Base-by-base conservation (phyloP, 2,113 vertebrate species). In the Peromyscus californicus region DNA sequence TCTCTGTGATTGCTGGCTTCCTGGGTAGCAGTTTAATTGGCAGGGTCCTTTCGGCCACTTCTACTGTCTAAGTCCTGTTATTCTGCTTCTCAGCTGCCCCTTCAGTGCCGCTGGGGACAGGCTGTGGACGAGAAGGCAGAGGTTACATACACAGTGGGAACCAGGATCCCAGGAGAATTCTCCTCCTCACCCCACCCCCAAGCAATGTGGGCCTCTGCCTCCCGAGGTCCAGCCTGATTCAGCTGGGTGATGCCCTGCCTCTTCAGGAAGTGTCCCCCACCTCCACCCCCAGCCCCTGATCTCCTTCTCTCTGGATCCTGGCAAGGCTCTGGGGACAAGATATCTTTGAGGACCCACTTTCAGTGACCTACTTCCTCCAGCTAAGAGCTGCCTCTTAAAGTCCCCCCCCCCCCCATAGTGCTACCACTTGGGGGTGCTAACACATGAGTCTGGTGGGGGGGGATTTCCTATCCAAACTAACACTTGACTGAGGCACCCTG, bases 271-370 rank as follows among this genome's bases (percentile, higher is more conserved):
- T 31, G 26, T 15, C 72, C 74, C 69, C 82, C 96, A 74, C 90
- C 95, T 94, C 89, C 85, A 90, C 96, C 98, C 98, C 98, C 86
- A 97, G 95, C 76, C 97, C 97, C 96, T 97, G 83, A 11, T 39
- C 42, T 86, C 29, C 63, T 98, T 97, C 96, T 94, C 98, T 97
- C 93, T 91, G 97, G 93, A 75, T 96, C 98, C 97, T 93, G 92
- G 96, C 95, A 96, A 36, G 93, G 15, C 96, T 98, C 98, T 95
- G 91, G 90, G 90, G 98, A 97, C 97, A 54, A 10, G 8, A 54
- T 79, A 79, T 31, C 78, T 54, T 54, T 54, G 51, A 15, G 78
- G 78, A 33, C 31, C 31, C 78, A 80, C 78, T 59, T 59, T 59
- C n/a, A 63, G 36, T 26, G 82, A 29, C 26, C 82, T 84, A 63